Base-by-base conservation (phyloP, 1,140 invertebrate genomes). In the Neodiprion lecontei region DNA sequence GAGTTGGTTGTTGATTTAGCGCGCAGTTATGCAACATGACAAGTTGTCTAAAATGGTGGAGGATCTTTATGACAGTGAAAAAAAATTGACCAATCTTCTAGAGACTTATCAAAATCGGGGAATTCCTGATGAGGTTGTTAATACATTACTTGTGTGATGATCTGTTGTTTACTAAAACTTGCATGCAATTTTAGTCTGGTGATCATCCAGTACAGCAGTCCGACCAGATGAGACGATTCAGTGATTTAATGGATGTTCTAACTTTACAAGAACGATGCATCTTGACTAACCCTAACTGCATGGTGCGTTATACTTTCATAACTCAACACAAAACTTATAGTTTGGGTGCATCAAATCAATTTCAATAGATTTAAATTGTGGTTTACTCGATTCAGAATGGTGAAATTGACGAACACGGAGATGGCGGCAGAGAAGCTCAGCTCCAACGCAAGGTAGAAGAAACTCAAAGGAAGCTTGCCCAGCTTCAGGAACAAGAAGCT, bases 51-150 rank as follows among this genome's bases (percentile, higher is more conserved):
- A 76, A 81, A 86, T 89, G 87, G 83, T 88, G 76, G 85, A 88
- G 67, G 87, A 88, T 79, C 83, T 88, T 48, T 80, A 83, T 74
- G 87, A 88, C 74, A 88, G 88, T 78, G 87, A 88, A 79, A 79
- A 72, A 66, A 88, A 88, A 77, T 76, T 89, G 28, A 78, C 80
- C 28, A 88, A 84, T 80, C 80, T 88, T 9, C 82, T 88, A 78
- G 85, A 84, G 72, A 80, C 86, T 72, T 87, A 85, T 80, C 78
- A 82, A 69, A 81, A 80, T 75, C 79, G 77, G 50, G 84, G 81
- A 76, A 78, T 80, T 67, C 70, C 78, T 48, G 79, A 77, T 21
- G 85, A 88, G 87, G 87, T 88, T 81, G 81, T 67, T 80, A 70
- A 75, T 49, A 68, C 67, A 53, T 69, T 66, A 17, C 53, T 66